Base-by-base conservation (phyloP, 2,113 vertebrate genomes). In the Hippocampus zosterae region DNA sequence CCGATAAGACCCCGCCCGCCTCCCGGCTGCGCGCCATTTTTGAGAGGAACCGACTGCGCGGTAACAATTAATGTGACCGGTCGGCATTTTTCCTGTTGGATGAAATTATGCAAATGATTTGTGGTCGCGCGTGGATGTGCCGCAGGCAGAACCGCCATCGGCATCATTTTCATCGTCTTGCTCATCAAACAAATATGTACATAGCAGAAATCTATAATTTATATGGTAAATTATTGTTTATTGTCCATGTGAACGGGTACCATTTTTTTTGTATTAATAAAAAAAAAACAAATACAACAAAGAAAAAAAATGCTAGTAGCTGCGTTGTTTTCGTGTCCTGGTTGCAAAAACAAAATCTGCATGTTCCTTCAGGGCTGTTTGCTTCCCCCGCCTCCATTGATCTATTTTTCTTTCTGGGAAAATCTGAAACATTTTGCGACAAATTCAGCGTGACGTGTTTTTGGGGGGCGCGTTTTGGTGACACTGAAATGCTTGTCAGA, bases 171-270 rank as follows among this genome's bases (percentile, higher is more conserved):
- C 42, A 21, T 25, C 23, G 57, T 67, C 18, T 33, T 57, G 4
- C 46, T 72, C 23, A 55, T 50, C 4, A 19, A 50, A 50, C 46
- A 50, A 76, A 76, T 80, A 69, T 87, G 46, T 67, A 53, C 27
- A 67, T 50, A 67, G 27, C 65, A 50, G 27, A 67, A 23, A 92
- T 83, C 79, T 92, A 91, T 93, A 90, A 93, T 93, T 93, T 93
- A 93, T 93, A 91, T 91, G 90, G 90, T 93, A 93, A 93, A 89
- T 93, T 93, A 93, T 92, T 93, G 37, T 42, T 91, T 90, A 79
- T 92, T 93, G 92, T 92, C 85, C 91, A 92, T 83, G 89, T 92
- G 89, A 92, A 91, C 88, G 90, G 91, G 89, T 92, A 86, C 89
- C 91, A 90, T 92, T 37, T 88, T 93, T 93, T 93, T 93, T 93